phyloP scores from a whole-genome alignment of 2,113 vertebrate genomes.

The Romanogobio albipinnatus region DNA sequence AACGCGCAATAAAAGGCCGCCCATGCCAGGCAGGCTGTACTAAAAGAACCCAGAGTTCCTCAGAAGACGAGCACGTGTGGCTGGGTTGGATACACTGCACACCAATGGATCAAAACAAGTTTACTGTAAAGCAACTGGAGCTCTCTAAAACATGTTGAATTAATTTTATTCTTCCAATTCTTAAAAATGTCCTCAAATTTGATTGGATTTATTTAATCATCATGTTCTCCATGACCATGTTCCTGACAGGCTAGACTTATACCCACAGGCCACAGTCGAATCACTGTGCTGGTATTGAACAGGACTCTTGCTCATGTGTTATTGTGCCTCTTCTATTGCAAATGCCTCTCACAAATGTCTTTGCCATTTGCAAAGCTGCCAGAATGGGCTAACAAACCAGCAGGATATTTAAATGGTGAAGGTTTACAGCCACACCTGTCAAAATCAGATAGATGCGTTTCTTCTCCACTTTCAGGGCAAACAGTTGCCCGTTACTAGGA shows the following conservation, averaged over 20 bases:
- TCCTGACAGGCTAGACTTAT: background rate
- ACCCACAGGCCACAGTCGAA: background rate
- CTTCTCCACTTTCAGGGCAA: background rate
- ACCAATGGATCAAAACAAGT: background rate
- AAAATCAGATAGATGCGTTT: background rate
- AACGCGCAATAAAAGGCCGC: background rate
- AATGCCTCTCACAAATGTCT: background rate
- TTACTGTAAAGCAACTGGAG: background rate
- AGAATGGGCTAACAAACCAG: background rate
- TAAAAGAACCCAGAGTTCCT: slow-evolving; percentile 47
- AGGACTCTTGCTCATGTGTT: background rate
- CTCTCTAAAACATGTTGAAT: background rate
- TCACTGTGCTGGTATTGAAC: background rate
- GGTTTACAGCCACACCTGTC: background rate
- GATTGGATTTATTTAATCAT: background rate
- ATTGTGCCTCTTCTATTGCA: background rate
- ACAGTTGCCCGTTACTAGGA: background rate
- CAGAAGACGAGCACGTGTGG: background rate
- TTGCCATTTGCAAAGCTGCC: background rate
- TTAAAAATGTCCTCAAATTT: background rate
- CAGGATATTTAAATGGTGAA: background rate
- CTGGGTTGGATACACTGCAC: background rate
- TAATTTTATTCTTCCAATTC: background rate
- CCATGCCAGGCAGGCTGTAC: slow-evolving; percentile 49
- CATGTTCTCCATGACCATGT: background rate